These are phyloP conservation scores for Acinonyx jubatus DNA, from an alignment of 2,113 vertebrate genomes.

Conservation along the genomic window DNA sequence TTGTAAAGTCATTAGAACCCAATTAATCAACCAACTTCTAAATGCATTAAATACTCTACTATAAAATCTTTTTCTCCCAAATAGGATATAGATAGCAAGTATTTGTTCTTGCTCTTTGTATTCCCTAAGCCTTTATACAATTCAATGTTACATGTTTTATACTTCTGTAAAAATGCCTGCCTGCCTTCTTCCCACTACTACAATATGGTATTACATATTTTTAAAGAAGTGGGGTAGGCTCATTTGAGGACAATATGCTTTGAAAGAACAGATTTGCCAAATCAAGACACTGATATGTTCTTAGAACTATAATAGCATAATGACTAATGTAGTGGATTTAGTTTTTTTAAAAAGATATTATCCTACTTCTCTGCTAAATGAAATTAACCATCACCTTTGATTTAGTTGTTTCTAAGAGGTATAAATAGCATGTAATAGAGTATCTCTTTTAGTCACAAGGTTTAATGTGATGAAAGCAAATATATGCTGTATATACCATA, in stretches of 20 bases:
- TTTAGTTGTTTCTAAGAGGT: slow-evolving; percentile 35
- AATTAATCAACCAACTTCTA: not conserved
- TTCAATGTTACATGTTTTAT: slow-evolving; percentile 8
- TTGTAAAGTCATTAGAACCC: slow-evolving; percentile 17
- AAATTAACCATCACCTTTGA: slow-evolving; percentile 61
- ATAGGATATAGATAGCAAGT: slow-evolving; percentile 2
- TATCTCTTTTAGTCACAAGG: not conserved
- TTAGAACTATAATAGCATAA: slow-evolving; percentile 26
- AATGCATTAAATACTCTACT: slow-evolving; percentile 30
- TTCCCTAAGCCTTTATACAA: slow-evolving; percentile 8
- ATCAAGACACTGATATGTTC: not conserved
- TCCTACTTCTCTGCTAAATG: slow-evolving; percentile 49
- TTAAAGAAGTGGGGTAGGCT: slow-evolving; percentile 20
- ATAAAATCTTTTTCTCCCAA: slow-evolving; percentile 34
- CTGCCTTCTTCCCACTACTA: not conserved
- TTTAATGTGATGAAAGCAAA: slow-evolving; percentile 47
- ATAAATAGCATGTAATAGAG: slow-evolving; percentile 4
- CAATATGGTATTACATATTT: not conserved
- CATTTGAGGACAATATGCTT: not conserved
- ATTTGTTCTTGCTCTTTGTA: slow-evolving; percentile 11
- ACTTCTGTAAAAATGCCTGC: not conserved
- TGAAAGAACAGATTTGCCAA: slow-evolving; percentile 51
- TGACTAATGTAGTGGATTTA: slow-evolving; percentile 28
- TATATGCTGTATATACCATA: not conserved
- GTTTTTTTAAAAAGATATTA: slow-evolving; percentile 41